Percentiles rank a stretch among this genome's conserved stretches.
Conservation (phyloP, 2,113 vertebrate species). For the Camelus bactrianus region DNA sequence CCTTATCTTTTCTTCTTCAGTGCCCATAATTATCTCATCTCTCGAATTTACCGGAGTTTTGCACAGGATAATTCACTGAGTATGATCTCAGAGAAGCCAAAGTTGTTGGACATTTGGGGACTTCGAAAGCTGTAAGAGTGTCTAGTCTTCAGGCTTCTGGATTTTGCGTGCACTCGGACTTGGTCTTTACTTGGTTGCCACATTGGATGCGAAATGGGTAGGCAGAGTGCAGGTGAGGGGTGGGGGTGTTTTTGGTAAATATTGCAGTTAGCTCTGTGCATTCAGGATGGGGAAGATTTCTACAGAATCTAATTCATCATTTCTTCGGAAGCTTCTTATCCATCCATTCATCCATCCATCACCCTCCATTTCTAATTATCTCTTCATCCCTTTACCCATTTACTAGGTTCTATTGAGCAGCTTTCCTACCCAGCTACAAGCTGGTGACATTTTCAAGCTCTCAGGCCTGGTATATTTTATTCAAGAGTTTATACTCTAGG, state of each 20-base stretch:
- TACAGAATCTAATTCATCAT: background rate
- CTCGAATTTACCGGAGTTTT: background rate
- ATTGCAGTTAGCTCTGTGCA: background rate
- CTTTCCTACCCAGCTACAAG: too few relatives aligned
- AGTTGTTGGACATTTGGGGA: background rate
- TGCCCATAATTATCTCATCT: background rate
- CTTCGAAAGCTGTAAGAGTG: background rate
- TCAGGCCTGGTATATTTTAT: background rate
- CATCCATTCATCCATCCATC: background rate
- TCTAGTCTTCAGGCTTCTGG: background rate
- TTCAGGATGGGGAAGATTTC: background rate
- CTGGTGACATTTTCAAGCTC: background rate
- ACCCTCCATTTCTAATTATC: background rate
- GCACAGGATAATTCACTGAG: background rate
- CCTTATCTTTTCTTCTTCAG: background rate
- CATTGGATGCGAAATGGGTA: background rate
- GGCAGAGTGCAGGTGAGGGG: background rate
- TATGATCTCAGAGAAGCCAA: background rate
- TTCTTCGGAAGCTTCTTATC: background rate
- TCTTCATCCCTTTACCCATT: background rate
- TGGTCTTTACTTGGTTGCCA: background rate
- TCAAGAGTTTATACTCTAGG: background rate
- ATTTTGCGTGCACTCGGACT: background rate
- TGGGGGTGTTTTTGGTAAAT: background rate
- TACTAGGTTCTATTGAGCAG: background rate